Conservation (phyloP, 2,888 invertebrate species). For the Galerucella nymphaeae region DNA sequence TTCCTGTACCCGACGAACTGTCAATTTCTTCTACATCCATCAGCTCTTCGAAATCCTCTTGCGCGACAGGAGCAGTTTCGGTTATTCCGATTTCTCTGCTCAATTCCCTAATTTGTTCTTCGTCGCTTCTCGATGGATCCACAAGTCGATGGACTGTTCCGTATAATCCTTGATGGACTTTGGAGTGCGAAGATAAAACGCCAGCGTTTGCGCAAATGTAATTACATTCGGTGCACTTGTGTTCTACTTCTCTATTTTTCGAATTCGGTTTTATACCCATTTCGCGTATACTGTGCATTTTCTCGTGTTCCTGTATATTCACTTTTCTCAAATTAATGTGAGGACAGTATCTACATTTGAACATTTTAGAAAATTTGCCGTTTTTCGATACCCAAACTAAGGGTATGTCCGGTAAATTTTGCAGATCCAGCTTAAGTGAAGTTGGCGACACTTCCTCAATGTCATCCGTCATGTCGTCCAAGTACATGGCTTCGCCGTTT, state of each 20-base stretch:
- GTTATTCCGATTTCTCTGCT: constrained; percentile 43
- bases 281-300: constrained; percentile 74
- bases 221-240: constrained; percentile 82
- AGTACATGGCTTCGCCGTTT: constrained; percentile 54
- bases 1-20: constrained; percentile 54
- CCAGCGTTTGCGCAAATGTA: constrained; percentile 81
- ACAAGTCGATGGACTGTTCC: constrained; percentile 80
- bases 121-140: constrained; percentile 73
- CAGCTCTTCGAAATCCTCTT: constrained; percentile 32
- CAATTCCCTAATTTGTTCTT: constrained; percentile 72
- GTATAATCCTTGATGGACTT: constrained; percentile 78
- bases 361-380: constrained; percentile 82
- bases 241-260: constrained; percentile 67
- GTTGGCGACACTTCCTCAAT: constrained; percentile 56
- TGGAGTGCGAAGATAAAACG: constrained; percentile 77
- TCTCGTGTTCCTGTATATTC: constrained; percentile 86
- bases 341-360: constrained; percentile 86
- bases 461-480: constrained; percentile 59
- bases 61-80: constrained; percentile 2
- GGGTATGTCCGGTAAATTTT: constrained; percentile 72
- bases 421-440: constrained; percentile 61
- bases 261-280: constrained; percentile 54
- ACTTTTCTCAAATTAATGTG: constrained; percentile 84
- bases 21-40: constrained; percentile 51
- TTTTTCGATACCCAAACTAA: constrained; percentile 81